phyloP scores from a whole-genome alignment of 2,888 invertebrate genomes.

The Emmelina monodactyla region DNA sequence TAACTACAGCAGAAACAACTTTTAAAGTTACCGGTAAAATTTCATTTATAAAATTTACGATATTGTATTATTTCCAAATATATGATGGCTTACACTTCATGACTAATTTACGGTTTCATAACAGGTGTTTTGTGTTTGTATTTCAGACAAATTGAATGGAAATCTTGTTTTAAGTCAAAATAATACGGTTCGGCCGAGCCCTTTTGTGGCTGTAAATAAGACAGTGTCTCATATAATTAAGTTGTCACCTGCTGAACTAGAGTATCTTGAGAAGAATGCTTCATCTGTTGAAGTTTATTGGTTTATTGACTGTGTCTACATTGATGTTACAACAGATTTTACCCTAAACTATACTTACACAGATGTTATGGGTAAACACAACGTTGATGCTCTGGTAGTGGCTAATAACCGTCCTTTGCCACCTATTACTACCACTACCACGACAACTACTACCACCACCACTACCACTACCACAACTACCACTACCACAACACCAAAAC shows the following conservation, averaged over 20 bases:
- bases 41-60: too few species aligned
- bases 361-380: conserved; percentile 64
- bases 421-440: conserved; percentile 55
- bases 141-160: conserved; percentile 73
- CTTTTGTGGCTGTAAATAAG: conserved; percentile 71
- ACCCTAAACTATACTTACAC: conserved; percentile 71
- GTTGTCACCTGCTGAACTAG: conserved; percentile 67
- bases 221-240: conserved; percentile 66
- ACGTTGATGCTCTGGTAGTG: conserved; percentile 74
- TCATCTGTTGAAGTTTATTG: conserved; percentile 71
- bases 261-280: conserved; percentile 59
- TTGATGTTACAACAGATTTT: conserved; percentile 70
- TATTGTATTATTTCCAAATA: conserved; percentile 10
- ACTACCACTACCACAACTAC: conserved; percentile 51
- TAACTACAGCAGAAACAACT: conserved; percentile 24
- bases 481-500: conserved; percentile 29
- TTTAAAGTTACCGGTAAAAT: conserved; percentile 50
- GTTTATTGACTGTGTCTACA: conserved; percentile 80
- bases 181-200: conserved; percentile 55
- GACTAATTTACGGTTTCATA: conserved; percentile 9
- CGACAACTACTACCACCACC: conserved; percentile 50
- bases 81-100: conserved; percentile 8
- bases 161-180: conserved; percentile 70
- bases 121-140: conserved; percentile 10
- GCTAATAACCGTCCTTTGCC: conserved; percentile 72